Evolutionary conservation across 2,888 invertebrate genomes (phyloP), one percentile per base, ranked within the genome.

Genomic region (Drosophila macrothrix): DNA sequence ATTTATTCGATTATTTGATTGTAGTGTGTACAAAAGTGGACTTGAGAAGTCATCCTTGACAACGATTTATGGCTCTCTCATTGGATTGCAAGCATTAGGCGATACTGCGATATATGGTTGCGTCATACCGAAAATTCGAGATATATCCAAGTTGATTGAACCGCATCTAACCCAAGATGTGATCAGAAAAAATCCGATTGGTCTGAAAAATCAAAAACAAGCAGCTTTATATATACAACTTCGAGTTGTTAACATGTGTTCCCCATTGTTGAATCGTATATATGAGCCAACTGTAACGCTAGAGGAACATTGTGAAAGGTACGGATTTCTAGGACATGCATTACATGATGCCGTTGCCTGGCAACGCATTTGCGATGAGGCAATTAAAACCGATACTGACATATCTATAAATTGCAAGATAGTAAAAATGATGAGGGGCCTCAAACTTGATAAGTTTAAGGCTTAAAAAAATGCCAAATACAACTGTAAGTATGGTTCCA

Each of bases 121-220:
- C 7, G 28, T 55, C 14, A 28, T 55, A 28, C 37, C 55, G 9
- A 39, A 28, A 28, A 56, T 56, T n/a, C 55, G 9, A 4, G 3
- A 28, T 28, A 4, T 56, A 39, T 28, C 28, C n/a, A 7, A 2
- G 7, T 5, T 19, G 16, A 1, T 55, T 25, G 2, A 4, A n/a
- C 28, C 10, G 35, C 1, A 19, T 54, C 3, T 35, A 3, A 6
- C 1, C 5, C 3, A 9, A 35, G 0, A 4, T 12, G n/a, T 4
- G 41, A 4, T 0, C 2, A 41, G 2, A 1, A n/a, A n/a, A n/a
- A 41, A 41, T 1, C 0, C 1, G n/a, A 4, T 10, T 41, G n/a
- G 1, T 10, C n/a, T 1, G n/a, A 1, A 14, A 1, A 22, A 22
- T 3, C 1, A 1, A 12, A 41, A 4, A 1, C 10, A 4, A 22